A percentile compares a stretch with the other conserved stretches of the same genome.
phyloP scores from a whole-genome alignment of 1,140 invertebrate genomes.

The Aphis gossypii region DNA sequence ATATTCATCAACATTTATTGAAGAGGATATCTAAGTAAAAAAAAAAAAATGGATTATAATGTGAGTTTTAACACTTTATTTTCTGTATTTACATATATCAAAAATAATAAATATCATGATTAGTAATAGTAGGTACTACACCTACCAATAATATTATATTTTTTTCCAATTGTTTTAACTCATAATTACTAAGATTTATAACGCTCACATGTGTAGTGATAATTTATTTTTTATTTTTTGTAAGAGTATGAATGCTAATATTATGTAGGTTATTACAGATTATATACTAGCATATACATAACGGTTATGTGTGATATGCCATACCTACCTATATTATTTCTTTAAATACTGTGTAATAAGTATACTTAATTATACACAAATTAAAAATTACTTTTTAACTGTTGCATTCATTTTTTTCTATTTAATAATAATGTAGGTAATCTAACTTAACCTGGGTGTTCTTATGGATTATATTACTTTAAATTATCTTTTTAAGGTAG shows the following conservation, averaged over 20 bases:
- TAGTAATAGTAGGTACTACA: not conserved
- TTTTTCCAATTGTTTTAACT: not conserved
- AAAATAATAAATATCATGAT: not conserved
- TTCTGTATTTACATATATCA: not conserved
- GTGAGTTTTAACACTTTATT: slow-evolving; percentile 8
- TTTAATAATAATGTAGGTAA: too few species aligned
- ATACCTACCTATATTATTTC: not conserved
- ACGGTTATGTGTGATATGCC: not conserved
- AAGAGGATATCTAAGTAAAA: not conserved
- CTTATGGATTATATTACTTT: too few species aligned
- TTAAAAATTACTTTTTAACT: too few species aligned
- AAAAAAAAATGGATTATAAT: slow-evolving; percentile 37
- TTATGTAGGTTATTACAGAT: not conserved
- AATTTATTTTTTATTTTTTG: not conserved
- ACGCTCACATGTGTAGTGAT: not conserved
- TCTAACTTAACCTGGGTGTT: too few species aligned
- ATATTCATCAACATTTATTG: not conserved
- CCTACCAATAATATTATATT: not conserved
- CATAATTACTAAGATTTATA: not conserved
- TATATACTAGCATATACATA: too few species aligned
- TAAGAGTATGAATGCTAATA: not conserved
- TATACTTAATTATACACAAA: not conserved
- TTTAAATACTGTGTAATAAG: not conserved
- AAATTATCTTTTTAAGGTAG: too few species aligned
- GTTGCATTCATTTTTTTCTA: too few species aligned